phyloP scores from a whole-genome alignment of 2,113 vertebrate species.

The Siphamia tubifer region DNA sequence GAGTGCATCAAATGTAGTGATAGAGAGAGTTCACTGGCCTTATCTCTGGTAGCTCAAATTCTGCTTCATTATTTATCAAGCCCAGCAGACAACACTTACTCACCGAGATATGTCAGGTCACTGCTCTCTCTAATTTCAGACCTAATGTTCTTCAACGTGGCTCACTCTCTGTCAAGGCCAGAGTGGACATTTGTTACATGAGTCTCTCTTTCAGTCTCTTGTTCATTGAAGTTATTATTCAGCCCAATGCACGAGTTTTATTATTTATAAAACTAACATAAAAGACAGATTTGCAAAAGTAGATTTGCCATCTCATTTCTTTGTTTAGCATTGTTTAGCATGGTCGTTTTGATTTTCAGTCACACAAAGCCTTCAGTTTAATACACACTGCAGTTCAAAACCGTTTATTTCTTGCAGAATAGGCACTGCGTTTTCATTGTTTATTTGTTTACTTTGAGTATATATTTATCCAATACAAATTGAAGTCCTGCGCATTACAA shows the following conservation, averaged over 20 bases:
- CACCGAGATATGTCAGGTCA: conserved; percentile 60
- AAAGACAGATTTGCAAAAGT: no score
- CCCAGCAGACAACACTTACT: conserved; percentile 64
- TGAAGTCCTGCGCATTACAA: no score
- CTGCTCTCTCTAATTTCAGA: conserved; percentile 45
- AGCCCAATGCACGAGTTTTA: no score
- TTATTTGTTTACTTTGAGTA: no score
- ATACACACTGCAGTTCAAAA: neutral
- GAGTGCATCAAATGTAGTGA: neutral
- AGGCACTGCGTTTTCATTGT: no score
- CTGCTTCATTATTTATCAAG: conserved; percentile 58
- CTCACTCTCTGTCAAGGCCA: conserved; percentile 28
- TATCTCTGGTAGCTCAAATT: conserved; percentile 43
- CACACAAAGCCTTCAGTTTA: neutral
- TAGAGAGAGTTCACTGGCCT: conserved; percentile 22
- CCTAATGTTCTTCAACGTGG: conserved; percentile 39
- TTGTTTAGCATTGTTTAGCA: no score
- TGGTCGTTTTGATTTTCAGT: neutral
- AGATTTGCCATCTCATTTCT: no score
- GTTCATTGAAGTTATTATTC: neutral
- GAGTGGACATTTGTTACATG: conserved; percentile 30
- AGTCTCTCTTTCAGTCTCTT: neutral
- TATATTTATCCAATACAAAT: no score
- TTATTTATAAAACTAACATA: neutral
- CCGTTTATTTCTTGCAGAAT: no score